These are phyloP conservation scores for Myotis yumanensis DNA, from an alignment of 2,113 vertebrate genomes.

Conservation along the genomic window DNA sequence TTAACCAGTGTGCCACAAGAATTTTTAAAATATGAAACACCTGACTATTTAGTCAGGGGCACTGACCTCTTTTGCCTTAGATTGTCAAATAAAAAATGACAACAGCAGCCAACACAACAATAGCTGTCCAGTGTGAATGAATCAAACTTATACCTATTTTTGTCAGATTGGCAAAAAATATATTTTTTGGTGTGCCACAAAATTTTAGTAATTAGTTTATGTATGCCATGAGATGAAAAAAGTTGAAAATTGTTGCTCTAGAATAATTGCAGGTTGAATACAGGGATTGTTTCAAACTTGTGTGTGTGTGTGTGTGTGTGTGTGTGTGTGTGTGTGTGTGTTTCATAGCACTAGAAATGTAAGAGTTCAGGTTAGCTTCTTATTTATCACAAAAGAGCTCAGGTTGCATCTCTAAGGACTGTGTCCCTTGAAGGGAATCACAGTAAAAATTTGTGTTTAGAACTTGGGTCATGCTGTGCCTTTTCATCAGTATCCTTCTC, in stretches of 20 bases:
- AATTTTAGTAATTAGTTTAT: not conserved
- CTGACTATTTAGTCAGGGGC: not conserved
- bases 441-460: not conserved
- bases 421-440: not conserved
- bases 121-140: not conserved
- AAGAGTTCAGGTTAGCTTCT: not conserved
- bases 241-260: not conserved
- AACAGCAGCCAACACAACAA: not conserved
- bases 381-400: not conserved
- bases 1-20: not conserved
- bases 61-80: not conserved
- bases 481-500: not conserved
- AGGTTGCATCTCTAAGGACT: not conserved
- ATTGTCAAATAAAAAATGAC: not conserved
- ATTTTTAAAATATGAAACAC: not conserved
- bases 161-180: not conserved
- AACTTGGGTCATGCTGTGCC: not conserved
- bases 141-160: not conserved
- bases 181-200: not conserved
- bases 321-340: too few relatives aligned
- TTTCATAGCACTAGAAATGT: not conserved
- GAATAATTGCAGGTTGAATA: constrained; percentile 5
- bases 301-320: too few relatives aligned
- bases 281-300: not conserved
- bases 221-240: not conserved